These are phyloP conservation scores for Drosophila ogumai DNA, from an alignment of 1,140 invertebrate species.

Conservation along the genomic window DNA sequence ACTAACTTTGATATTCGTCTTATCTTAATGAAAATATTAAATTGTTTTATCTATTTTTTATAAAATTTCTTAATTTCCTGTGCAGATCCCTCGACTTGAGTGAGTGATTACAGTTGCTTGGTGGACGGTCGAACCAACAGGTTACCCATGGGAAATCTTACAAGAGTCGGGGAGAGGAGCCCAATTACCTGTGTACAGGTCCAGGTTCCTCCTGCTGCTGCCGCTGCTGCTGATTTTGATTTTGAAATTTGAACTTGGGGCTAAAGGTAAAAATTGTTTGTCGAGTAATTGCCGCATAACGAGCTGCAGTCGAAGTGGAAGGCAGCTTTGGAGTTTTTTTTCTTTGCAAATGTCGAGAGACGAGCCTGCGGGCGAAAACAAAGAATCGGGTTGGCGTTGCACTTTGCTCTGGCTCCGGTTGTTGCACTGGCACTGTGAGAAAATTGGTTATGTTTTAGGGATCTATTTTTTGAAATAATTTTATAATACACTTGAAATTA, in stretches of 20 bases:
- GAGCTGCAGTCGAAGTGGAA: constrained; percentile 48
- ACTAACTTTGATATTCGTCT: too few relatives aligned
- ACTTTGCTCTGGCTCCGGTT: constrained; percentile 45
- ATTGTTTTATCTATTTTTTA: background rate
- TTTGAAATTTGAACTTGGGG: constrained; percentile 83
- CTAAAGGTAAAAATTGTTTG: constrained; percentile 84
- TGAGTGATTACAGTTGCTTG: constrained; percentile 76
- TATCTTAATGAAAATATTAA: accelerated
- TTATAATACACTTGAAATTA: background rate
- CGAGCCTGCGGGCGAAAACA: constrained; percentile 44
- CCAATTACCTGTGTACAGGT: constrained; percentile 64
- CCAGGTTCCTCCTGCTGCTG: constrained; percentile 34
- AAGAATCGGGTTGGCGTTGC: constrained; percentile 61
- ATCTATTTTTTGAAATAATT: background rate
- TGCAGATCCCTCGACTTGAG: constrained; percentile 58
- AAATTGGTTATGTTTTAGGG: background rate
- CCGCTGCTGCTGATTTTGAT: constrained; percentile 69
- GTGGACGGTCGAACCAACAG: constrained; percentile 62
- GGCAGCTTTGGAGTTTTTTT: constrained; percentile 29
- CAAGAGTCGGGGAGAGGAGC: constrained; percentile 47
- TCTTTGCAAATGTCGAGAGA: constrained; percentile 49
- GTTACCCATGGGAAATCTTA: constrained; percentile 81
- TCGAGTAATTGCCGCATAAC: constrained; percentile 82
- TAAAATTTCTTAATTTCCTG: constrained; percentile 9
- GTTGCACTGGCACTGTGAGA: constrained; percentile 30